Evolutionary conservation across 2,113 vertebrate genomes (phyloP), one percentile per base, ranked within the genome.

Genomic region (Dolichotis patagonum): DNA sequence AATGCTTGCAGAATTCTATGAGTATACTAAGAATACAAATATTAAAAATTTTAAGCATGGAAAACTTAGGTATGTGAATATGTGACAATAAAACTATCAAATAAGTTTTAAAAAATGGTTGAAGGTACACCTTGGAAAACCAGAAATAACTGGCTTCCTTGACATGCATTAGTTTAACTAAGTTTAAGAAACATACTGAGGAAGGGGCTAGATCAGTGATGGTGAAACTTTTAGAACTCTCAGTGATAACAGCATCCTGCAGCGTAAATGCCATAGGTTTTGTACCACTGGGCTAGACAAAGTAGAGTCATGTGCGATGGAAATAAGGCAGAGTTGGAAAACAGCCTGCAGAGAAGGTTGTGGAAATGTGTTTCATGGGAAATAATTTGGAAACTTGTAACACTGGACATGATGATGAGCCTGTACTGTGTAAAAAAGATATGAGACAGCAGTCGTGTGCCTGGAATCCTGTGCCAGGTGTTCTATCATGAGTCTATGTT

Each of bases 391-490:
- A 62, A 65, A 28, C 26, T 46, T 65, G 19, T 58, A 77, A 52
- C 41, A 49, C 11, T 5, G 26, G 41, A n/a, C 60, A 26, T 26
- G 16, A 0, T 8, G 38, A 14, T 11, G 28, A 38, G 80, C n/a
- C 52, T 69, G 10, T 38, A 3, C 38, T 75, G 1, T 20, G 17
- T 2, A 77, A 13, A 32, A 41, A 69, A 7, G 71, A 49, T 12
- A 11, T 19, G 56, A 49, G 1, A 38, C 12, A 7, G 1, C 0
- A 14, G 38, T 24, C 28, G 35, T 0, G 0, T 11, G 19, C 11
- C 8, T 52, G 46, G 46, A 4, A 2, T 1, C 5, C 11, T 35
- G 3, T 24, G 17, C 26, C 12, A 35, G 19, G 13, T 4, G 22
- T 22, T 80, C 4, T 60, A 10, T 62, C 52, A 32, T 63, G 71